Evolutionary conservation across 2,888 invertebrate species (phyloP), one percentile per base, ranked within the genome.

Genomic region (Nasonia oneida): DNA sequence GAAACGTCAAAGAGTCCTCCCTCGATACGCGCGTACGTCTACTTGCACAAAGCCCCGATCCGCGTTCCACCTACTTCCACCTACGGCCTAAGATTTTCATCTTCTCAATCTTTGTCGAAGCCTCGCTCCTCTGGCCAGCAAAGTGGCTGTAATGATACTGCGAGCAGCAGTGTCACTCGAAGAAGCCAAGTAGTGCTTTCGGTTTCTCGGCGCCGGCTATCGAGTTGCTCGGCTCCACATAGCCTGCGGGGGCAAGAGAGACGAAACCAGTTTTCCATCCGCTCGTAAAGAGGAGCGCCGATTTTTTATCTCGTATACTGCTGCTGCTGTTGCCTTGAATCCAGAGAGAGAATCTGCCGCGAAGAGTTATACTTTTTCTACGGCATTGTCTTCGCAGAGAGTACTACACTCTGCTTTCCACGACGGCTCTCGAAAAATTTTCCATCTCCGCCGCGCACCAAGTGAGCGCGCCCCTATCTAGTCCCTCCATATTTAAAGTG

Each of bases 191-290:
- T 37, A 37, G 37, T 37, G 37, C 37, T 37, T 4, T 37, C 37
- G 37, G 4, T 37, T 37, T 37, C 37, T 33, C 73, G 23, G 42
- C 64, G 37, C 42, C 8, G 23, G 67, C n/a, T 71, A 80, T 81
- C 77, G 42, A 64, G 42, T 78, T 78, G 39, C 71, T 39, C 71
- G n/a, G 39, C 6, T 2, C 47, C 0, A 3, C 78, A 5, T 23
- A 64, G n/a, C 23, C 37, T 14, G 1, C 0, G 18, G 12, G 12
- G n/a, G n/a, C 10, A 18, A 14, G 70, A 57, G 79, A 47, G 47
- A 76, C 33, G 47, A 81, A 81, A 81, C 81, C 81, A 81, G 81
- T 81, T 71, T 33, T 39, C 29, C 57, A 10, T 47, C 33, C 77
- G 39, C 82, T 77, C 71, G 77, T 77, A 77, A 71, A 77, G 71